Evolutionary conservation across 2,797 vertebrate species (phyloP).

Genomic region (Erpetoichthys calabaricus): DNA sequence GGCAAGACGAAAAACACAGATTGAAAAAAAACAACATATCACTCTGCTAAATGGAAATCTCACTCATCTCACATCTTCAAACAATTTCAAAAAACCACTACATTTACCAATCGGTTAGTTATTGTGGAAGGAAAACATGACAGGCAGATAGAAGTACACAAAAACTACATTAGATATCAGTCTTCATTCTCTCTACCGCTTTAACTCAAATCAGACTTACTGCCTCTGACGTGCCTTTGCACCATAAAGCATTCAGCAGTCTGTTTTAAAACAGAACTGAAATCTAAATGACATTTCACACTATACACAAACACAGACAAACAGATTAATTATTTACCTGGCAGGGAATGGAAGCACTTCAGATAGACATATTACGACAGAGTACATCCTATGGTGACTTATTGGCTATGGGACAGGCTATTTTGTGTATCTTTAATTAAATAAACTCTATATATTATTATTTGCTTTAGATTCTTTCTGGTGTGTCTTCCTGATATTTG

Average conservation of each 20-base stretch:
- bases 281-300: slow-evolving; percentile 77
- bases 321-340: slow-evolving; percentile 82
- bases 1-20: neutral
- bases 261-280: slow-evolving; percentile 44
- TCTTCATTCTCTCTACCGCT: slow-evolving; percentile 63
- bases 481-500: too few species aligned
- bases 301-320: slow-evolving; percentile 71
- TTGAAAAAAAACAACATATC: slow-evolving; percentile 29
- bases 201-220: slow-evolving; percentile 51
- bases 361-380: too few species aligned
- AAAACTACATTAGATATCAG: slow-evolving; percentile 88
- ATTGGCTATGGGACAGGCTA: neutral
- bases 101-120: slow-evolving; percentile 57
- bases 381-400: neutral
- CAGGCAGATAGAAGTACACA: slow-evolving; percentile 76
- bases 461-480: too few species aligned
- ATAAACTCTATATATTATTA: too few species aligned
- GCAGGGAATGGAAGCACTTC: too few species aligned
- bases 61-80: slow-evolving; percentile 41
- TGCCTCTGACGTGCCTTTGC: slow-evolving; percentile 26
- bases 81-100: slow-evolving; percentile 49
- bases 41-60: slow-evolving; percentile 55
- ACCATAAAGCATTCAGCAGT: slow-evolving; percentile 35
- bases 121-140: slow-evolving; percentile 58
- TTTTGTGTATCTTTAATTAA: too few species aligned